Evolutionary conservation across 2,113 vertebrate species (phyloP).

Genomic region (Camelus bactrianus): DNA sequence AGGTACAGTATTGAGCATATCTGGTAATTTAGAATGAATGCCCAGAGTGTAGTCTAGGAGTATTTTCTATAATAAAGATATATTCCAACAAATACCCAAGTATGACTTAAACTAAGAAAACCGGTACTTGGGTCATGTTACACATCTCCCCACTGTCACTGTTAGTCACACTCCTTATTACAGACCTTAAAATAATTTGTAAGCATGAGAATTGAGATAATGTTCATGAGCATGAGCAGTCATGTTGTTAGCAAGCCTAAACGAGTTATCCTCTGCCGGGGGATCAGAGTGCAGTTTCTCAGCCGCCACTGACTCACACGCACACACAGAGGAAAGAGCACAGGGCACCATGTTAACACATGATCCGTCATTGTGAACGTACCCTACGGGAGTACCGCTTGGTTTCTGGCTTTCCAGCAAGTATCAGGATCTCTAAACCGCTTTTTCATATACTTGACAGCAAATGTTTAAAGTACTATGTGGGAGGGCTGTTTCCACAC

Average conservation of each 20-base stretch:
- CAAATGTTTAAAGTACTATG: conserved; percentile 7
- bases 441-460: conserved; percentile 12
- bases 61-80: background rate
- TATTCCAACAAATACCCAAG: background rate
- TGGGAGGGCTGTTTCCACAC: background rate
- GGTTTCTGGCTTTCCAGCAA: conserved; percentile 57
- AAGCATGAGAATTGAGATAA: background rate
- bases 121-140: background rate
- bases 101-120: background rate
- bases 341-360: background rate
- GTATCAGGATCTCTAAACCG: background rate
- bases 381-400: background rate
- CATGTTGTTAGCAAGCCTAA: background rate
- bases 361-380: background rate
- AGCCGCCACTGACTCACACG: background rate
- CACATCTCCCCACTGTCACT: background rate
- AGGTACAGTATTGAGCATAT: background rate
- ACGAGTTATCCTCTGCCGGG: background rate
- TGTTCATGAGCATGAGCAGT: background rate
- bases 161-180: background rate
- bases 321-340: background rate
- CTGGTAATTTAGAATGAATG: background rate
- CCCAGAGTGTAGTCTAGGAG: background rate
- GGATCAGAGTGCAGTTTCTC: background rate
- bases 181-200: background rate